Conservation (phyloP, 2,797 vertebrate genomes). For the Lacerta agilis region DNA sequence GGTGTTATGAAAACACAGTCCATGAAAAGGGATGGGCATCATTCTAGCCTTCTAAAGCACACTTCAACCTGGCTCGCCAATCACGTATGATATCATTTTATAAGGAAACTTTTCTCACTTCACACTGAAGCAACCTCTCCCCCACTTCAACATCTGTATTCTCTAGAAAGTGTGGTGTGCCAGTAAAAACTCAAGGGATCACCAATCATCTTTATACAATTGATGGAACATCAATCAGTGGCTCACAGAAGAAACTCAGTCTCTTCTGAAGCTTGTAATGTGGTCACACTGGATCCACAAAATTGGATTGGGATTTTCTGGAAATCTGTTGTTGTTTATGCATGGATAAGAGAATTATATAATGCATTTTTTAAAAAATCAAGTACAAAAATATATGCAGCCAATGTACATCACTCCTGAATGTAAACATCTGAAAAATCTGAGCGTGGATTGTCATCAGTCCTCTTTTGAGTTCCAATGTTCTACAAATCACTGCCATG, state of each 20-base stretch:
- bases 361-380: background rate
- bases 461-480: background rate
- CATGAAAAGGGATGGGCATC: background rate
- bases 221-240: slow-evolving; percentile 7
- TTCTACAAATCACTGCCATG: background rate
- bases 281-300: background rate
- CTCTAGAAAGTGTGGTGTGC: background rate
- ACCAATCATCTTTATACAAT: background rate
- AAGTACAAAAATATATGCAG: background rate
- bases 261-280: background rate
- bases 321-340: background rate
- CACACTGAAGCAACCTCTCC: background rate
- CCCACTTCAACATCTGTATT: slow-evolving; percentile 2
- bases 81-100: background rate
- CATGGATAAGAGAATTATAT: background rate
- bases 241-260: background rate
- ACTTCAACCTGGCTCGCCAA: background rate
- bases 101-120: background rate
- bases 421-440: background rate
- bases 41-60: background rate
- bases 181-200: background rate
- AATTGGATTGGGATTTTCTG: background rate
- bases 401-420: background rate
- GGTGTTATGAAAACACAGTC: background rate
- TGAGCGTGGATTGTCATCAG: background rate